These are phyloP conservation scores for Halichondria panicea DNA, from an alignment of 37 sponge, comb jelly and placozoan species.

Conservation along the genomic window DNA sequence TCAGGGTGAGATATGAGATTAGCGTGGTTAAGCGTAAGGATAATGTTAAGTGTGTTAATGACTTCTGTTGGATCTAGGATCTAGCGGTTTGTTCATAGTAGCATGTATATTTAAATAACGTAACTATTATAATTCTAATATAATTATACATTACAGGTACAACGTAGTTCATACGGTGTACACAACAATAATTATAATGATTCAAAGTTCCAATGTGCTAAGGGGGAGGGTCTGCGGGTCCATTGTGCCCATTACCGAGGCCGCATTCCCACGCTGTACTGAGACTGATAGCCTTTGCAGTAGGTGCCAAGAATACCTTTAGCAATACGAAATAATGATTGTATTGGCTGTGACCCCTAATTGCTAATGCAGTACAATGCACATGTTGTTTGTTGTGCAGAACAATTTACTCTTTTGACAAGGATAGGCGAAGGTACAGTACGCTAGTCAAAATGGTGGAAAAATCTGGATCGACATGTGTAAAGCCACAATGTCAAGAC, in stretches of 20 bases:
- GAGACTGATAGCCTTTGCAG: no score
- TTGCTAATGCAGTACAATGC: neutral
- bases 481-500: conserved; percentile 32
- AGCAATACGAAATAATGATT: neutral
- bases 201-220: no score
- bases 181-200: no score
- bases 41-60: neutral
- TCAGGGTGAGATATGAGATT: conserved; percentile 39
- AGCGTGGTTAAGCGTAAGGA: neutral
- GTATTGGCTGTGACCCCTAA: neutral
- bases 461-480: conserved; percentile 66
- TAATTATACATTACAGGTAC: no score
- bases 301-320: no score
- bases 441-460: conserved; percentile 49
- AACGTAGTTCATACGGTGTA: no score
- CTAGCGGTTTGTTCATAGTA: neutral
- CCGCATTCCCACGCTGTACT: no score
- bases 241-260: no score
- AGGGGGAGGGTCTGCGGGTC: no score
- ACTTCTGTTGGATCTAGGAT: neutral
- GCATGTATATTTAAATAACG: neutral
- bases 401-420: conserved; percentile 85
- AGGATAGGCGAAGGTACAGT: conserved; percentile 44
- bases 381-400: neutral
- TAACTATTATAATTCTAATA: no score